Base-by-base conservation (phyloP, 2,797 vertebrate genomes). In the Phylloscopus collybita region DNA sequence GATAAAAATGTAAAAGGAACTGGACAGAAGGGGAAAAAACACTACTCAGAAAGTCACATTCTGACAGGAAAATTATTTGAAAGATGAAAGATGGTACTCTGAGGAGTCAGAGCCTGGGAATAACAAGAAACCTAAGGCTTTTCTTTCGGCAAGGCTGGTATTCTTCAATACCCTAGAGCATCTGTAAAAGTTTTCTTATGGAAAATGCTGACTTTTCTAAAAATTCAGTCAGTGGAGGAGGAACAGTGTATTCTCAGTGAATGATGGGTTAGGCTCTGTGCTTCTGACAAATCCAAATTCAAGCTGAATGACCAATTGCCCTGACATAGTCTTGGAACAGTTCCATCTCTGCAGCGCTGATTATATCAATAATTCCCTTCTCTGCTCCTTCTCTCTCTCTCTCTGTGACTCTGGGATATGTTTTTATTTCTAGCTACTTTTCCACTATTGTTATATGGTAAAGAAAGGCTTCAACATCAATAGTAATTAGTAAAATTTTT, bases 141-240 rank as follows among this genome's bases (percentile, higher is more conserved):
- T 9, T 83, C 36, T 95, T 90, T 84, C 56, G 80, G 49, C 49
- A 86, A 94, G 54, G 51, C 26, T 69, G 53, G 2, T 86, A 75
- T 78, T 91, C 25, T 94, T 94, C 80, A 90, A 83, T 74, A 69
- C 61, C 27, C 50, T 69, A 62, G 69, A 91, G 50, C 19, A 61
- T 57, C 72, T 80, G 38, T 88, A 86, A 87, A 92, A 86, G 57
- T 86, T 95, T 95, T 79, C 80, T 81, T n/a, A 50, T 45, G 51
- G 64, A 95, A 95, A 95, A 93, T 86, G 92, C 93, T 96, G 92
- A 97, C 86, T 90, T 93, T 72, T 88, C 47, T 92, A 53, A 93
- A 96, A 93, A 70, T 56, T 36, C 10, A 47, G 78, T 86, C 76
- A 73, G 11, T 90, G n/a, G 59, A 72, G 57, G n/a, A 90, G 26